Evolutionary conservation across 2,888 invertebrate genomes (phyloP).

Genomic region (Hermaeophaga mercurialis): DNA sequence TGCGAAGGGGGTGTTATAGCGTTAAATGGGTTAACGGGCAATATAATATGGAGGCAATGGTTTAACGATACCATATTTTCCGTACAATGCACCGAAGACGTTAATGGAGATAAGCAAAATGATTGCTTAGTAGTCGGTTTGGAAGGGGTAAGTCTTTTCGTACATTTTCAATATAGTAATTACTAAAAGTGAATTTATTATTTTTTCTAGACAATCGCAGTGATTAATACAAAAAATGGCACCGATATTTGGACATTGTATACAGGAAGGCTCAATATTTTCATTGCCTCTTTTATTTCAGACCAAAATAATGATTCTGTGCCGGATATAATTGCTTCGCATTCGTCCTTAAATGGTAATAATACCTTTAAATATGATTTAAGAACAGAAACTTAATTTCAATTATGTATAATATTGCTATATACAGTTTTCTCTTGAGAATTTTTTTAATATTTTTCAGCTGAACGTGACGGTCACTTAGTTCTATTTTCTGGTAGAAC

Average conservation of each 20-base stretch:
- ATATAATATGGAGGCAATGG: constrained; percentile 76
- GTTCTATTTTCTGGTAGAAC: constrained; percentile 72
- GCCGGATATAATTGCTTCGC: constrained; percentile 72
- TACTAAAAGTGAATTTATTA: constrained; percentile 1
- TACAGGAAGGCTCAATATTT: constrained; percentile 62
- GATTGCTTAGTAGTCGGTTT: constrained; percentile 78
- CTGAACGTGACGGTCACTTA: constrained; percentile 63
- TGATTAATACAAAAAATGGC: constrained; percentile 71
- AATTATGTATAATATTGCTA: neutral
- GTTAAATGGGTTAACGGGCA: constrained; percentile 73
- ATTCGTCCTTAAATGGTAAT: constrained; percentile 58
- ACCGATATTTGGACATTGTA: constrained; percentile 67
- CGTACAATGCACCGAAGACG: constrained; percentile 72
- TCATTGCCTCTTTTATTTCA: constrained; percentile 71
- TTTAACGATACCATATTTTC: constrained; percentile 74
- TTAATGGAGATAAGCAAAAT: constrained; percentile 68
- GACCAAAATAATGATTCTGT: constrained; percentile 74
- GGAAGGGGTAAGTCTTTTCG: constrained; percentile 64
- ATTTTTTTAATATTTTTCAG: constrained; percentile 32
- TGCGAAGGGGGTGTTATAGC: constrained; percentile 80
- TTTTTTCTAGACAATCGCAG: constrained; percentile 62
- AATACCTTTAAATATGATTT: no score
- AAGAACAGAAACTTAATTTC: no score
- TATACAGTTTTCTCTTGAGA: neutral
- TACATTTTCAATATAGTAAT: neutral